A percentile compares a stretch with the other conserved stretches of the same genome.
phyloP scores from a whole-genome alignment of 2,113 vertebrate genomes.

The Oreotrochilus melanogaster region DNA sequence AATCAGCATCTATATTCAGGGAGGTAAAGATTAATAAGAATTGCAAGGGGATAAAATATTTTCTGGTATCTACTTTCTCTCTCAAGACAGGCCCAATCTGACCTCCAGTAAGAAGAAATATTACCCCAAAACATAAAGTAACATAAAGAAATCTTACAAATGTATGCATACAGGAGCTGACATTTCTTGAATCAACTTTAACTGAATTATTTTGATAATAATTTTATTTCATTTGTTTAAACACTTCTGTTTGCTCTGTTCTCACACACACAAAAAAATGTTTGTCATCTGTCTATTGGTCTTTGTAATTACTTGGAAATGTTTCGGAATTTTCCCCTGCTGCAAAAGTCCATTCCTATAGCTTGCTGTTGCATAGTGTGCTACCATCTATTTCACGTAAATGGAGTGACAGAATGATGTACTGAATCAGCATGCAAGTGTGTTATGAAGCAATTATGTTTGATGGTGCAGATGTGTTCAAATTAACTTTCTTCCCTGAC shows the following conservation, averaged over 20 bases:
- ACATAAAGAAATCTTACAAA: background rate
- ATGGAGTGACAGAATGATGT: conserved; percentile 29
- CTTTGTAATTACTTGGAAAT: background rate
- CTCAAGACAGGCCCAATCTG: background rate
- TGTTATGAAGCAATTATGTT: conserved; percentile 42
- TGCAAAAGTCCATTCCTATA: background rate
- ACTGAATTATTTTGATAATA: background rate
- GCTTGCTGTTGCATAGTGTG: background rate
- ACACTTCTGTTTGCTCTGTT: background rate
- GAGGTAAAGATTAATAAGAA: background rate
- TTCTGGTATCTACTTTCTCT: background rate
- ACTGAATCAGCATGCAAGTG: conserved; percentile 54
- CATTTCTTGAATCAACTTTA: background rate
- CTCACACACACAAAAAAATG: background rate
- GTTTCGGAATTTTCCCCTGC: background rate
- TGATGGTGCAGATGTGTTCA: conserved; percentile 56
- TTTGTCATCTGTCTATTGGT: background rate
- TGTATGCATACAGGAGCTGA: background rate
- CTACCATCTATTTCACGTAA: conserved; percentile 16
- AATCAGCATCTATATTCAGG: background rate
- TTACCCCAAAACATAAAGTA: background rate
- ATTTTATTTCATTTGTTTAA: background rate
- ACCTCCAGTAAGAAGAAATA: background rate
- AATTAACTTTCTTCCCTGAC: conserved; percentile 55
- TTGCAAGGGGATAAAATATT: background rate